phyloP scores from a whole-genome alignment of 1,140 invertebrate species.

The Charaxes varanes region DNA sequence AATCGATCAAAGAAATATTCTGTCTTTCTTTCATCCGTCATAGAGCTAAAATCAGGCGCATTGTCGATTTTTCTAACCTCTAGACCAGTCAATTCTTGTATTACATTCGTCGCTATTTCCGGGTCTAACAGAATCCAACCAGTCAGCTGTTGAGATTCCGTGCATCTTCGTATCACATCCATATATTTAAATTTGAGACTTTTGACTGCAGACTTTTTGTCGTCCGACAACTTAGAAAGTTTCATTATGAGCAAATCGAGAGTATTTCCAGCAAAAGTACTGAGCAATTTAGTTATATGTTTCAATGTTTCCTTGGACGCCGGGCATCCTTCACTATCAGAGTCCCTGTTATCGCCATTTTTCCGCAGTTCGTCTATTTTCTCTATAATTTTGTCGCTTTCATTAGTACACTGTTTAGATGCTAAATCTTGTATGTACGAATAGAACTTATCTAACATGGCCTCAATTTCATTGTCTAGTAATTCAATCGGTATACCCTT shows the following conservation, averaged over 20 bases:
- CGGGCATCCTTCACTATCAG: slow-evolving; percentile 35
- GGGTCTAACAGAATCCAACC: slow-evolving; percentile 52
- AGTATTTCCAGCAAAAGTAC: slow-evolving; percentile 43
- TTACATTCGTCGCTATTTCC: slow-evolving; percentile 45
- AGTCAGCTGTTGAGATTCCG: slow-evolving; percentile 46
- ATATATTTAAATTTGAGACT: slow-evolving; percentile 57
- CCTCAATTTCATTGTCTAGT: slow-evolving; percentile 51
- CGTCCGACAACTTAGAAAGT: slow-evolving; percentile 44
- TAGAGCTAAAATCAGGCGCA: slow-evolving; percentile 37
- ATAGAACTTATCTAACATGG: slow-evolving; percentile 55
- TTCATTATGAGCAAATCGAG: slow-evolving; percentile 60
- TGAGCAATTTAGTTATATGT: slow-evolving; percentile 47
- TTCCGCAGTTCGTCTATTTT: slow-evolving; percentile 43
- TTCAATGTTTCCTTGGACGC: slow-evolving; percentile 41
- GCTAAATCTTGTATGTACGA: slow-evolving; percentile 54
- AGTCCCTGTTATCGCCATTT: slow-evolving; percentile 26
- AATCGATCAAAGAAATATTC: slow-evolving; percentile 53
- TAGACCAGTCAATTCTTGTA: slow-evolving; percentile 47
- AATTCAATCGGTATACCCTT: slow-evolving; percentile 53
- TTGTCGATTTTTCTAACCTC: slow-evolving; percentile 39
- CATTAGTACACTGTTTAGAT: slow-evolving; percentile 35
- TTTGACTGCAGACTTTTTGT: slow-evolving; percentile 47
- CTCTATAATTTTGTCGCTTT: slow-evolving; percentile 45
- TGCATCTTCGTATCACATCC: slow-evolving; percentile 44
- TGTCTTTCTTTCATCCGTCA: slow-evolving; percentile 38